A percentile compares a stretch with the other conserved stretches of the same genome.
These are phyloP conservation scores for Epinotia bilunana DNA, from an alignment of 2,888 invertebrate species.

Conservation along the genomic window DNA sequence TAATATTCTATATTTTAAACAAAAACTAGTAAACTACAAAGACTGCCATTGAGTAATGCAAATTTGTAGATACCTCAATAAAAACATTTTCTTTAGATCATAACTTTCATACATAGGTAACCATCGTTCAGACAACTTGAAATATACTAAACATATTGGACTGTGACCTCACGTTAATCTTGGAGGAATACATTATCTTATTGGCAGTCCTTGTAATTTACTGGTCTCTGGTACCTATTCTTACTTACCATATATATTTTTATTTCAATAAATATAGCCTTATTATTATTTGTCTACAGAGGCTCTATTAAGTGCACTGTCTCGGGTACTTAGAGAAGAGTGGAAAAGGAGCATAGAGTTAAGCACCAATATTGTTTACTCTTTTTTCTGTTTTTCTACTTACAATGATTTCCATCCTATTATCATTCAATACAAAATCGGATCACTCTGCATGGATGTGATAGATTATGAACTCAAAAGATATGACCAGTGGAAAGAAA, in stretches of 20 bases:
- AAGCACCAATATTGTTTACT: slow-evolving; percentile 97
- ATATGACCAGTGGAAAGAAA: slow-evolving; percentile 95
- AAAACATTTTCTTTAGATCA: neutral
- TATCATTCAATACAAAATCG: slow-evolving; percentile 98
- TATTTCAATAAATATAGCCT: slow-evolving; percentile 35
- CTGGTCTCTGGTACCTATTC: too few species aligned
- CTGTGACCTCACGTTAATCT: too few species aligned
- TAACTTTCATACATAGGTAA: too few species aligned
- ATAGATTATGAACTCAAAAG: slow-evolving; percentile 97
- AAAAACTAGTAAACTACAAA: neutral
- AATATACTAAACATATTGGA: neutral
- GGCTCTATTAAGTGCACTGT: slow-evolving; percentile 96
- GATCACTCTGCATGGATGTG: slow-evolving; percentile 98
- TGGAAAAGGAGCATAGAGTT: slow-evolving; percentile 98
- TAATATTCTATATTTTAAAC: neutral
- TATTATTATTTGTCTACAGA: slow-evolving; percentile 83
- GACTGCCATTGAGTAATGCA: neutral
- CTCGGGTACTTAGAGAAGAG: slow-evolving; percentile 97
- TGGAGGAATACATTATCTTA: too few species aligned
- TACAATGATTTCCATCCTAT: slow-evolving; percentile 98
- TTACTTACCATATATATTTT: neutral
- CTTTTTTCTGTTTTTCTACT: slow-evolving; percentile 98
- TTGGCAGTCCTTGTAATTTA: too few species aligned
- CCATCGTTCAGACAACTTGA: neutral
- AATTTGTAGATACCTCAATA: neutral